Base-by-base conservation (phyloP, 2,113 vertebrate genomes). In the Bubo blakistoni region DNA sequence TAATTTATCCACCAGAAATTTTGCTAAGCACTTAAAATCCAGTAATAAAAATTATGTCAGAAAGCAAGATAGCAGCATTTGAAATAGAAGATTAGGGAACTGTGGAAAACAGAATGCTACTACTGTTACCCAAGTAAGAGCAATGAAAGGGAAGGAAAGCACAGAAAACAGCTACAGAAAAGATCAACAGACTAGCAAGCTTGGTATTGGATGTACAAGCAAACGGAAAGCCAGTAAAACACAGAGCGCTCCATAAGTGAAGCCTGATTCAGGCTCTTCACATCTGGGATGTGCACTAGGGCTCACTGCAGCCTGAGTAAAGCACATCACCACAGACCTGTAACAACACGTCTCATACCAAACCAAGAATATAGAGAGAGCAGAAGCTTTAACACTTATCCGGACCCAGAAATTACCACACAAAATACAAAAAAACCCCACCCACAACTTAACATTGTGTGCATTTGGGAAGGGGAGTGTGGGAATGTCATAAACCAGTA, bases 201-300 rank as follows among this genome's bases (percentile, higher is more conserved):
- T 46, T 49, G 25, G 20, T 52, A 42, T 0, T 1, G 3, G 13
- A 59, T 0, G 0, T 8, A 74, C 24, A 58, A 65, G 32, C 17
- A 70, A 42, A 90, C 70, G 44, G 5, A 86, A 94, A 77, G 30
- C 7, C 67, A 92, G 47, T 2, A 47, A 82, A 87, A 54, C 3
- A 40, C 27, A 36, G 6, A 36, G 5, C 0, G 0, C 27, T 57
- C 34, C 4, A 1, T 7, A 13, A 59, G 8, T 2, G 14, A 90
- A 80, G 49, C 10, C 32, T 61, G 14, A 29, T 55, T 38, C 38
- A 38, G 5, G 30, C 13, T 77, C 62, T 76, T 65, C 44, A 73
- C 49, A 49, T 3, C 20, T 40, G 21, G 26, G 46, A 16, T 52
- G 30, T 11, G 34, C 44, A 51, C 17, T 8, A 55, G 20, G 22